Conservation (phyloP, 2,888 invertebrate genomes). For the Synergus laeviventris region DNA sequence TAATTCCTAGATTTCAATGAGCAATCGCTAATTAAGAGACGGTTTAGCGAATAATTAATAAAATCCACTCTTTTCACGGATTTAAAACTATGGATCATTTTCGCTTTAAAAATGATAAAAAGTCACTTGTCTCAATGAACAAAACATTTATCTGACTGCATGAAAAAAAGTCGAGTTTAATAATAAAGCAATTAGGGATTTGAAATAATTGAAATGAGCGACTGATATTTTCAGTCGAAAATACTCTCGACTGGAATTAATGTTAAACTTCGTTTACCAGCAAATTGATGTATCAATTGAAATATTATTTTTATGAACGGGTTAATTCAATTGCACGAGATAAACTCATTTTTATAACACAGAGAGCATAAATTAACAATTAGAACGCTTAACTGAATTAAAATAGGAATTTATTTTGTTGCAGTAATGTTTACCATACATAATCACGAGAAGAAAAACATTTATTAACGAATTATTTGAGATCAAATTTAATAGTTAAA, state of each 20-base stretch:
- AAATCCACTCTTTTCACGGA: not conserved
- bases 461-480: not conserved
- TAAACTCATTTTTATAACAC: constrained; percentile 23
- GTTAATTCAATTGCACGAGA: not conserved
- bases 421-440: not conserved
- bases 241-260: constrained; percentile 23
- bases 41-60: not conserved
- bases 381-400: not conserved
- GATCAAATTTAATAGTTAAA: not conserved
- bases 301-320: constrained; percentile 10
- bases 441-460: not conserved
- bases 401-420: not conserved
- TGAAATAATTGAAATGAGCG: not conserved
- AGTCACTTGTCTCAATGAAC: not conserved
- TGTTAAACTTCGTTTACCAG: not conserved
- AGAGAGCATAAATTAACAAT: not conserved
- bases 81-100: not conserved
- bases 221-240: constrained; percentile 8
- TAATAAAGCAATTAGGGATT: constrained; percentile 23
- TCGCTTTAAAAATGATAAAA: not conserved
- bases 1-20: too few relatives aligned
- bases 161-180: constrained; percentile 16
- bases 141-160: constrained; percentile 20
- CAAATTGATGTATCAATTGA: not conserved
- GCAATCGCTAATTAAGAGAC: too few relatives aligned